Conservation (phyloP, 2,797 vertebrate species). For the Lepus oiostolus region DNA sequence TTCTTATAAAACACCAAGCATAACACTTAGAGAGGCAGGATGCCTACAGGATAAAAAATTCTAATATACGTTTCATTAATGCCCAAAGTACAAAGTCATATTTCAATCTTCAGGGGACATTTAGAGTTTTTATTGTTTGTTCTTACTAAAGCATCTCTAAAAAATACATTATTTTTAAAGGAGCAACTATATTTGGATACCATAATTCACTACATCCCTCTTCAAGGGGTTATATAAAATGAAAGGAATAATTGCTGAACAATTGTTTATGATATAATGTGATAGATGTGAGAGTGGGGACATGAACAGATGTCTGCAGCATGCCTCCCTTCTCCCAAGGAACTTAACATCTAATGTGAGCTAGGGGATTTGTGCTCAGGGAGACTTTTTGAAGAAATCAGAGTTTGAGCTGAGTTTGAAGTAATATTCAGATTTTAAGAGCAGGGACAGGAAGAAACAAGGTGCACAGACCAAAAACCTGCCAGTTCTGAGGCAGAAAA, state of each 20-base stretch:
- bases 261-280: background rate
- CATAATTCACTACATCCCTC: constrained; percentile 1
- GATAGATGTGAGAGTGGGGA: background rate
- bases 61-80: constrained; percentile 39
- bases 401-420: background rate
- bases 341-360: background rate
- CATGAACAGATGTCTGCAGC: background rate
- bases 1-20: constrained; percentile 4
- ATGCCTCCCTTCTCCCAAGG: background rate
- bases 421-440: constrained; percentile 40
- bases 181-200: background rate
- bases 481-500: background rate
- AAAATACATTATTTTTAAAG: constrained; percentile 46
- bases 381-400: background rate
- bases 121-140: background rate
- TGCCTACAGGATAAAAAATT: background rate
- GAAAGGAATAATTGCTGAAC: background rate
- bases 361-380: background rate
- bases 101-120: background rate
- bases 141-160: constrained; percentile 6
- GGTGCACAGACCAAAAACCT: background rate
- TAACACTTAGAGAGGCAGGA: background rate
- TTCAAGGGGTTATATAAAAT: background rate
- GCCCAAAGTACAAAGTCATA: background rate
- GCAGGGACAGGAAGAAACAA: background rate